phyloP scores from a whole-genome alignment of 2,113 vertebrate species.

The Pelodiscus sinensis region DNA sequence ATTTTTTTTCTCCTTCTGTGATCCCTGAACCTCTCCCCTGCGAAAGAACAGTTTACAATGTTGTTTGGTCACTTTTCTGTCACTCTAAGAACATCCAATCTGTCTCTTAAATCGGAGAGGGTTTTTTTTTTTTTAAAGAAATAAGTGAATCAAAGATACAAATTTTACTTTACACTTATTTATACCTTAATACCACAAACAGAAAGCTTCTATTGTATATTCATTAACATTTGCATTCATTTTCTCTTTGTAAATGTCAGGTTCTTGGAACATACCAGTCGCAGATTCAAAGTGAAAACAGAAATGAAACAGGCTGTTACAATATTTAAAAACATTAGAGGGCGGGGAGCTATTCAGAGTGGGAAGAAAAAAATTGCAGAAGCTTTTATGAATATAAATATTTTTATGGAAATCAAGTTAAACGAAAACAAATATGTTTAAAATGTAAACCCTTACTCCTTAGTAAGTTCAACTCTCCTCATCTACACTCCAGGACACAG shows the following conservation, averaged over 20 bases:
- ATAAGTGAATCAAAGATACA: not conserved
- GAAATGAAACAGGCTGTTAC: not conserved
- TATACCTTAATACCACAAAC: not conserved
- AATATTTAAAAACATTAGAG: accelerated
- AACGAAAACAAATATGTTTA: not conserved
- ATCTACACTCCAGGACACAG: too few relatives aligned
- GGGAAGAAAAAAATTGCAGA: not conserved
- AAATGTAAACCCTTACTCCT: not conserved
- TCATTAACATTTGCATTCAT: not conserved
- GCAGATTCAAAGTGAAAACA: constrained; percentile 15
- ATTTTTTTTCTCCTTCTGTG: not conserved
- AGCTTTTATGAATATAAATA: not conserved
- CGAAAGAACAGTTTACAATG: not conserved
- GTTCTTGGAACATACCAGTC: not conserved
- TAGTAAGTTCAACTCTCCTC: not conserved
- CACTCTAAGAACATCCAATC: not conserved
- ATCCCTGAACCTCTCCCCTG: not conserved
- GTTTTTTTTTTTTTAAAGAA: not conserved
- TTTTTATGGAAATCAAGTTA: not conserved
- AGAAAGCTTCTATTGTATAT: not conserved
- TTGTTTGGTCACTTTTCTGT: not conserved
- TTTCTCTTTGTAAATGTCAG: not conserved
- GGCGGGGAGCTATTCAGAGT: not conserved
- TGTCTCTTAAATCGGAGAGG: accelerated
- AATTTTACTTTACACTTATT: accelerated